These are phyloP conservation scores for Paelopatides confundens DNA, from an alignment of 53 echinoderm and acorn worm species.

Conservation along the genomic window DNA sequence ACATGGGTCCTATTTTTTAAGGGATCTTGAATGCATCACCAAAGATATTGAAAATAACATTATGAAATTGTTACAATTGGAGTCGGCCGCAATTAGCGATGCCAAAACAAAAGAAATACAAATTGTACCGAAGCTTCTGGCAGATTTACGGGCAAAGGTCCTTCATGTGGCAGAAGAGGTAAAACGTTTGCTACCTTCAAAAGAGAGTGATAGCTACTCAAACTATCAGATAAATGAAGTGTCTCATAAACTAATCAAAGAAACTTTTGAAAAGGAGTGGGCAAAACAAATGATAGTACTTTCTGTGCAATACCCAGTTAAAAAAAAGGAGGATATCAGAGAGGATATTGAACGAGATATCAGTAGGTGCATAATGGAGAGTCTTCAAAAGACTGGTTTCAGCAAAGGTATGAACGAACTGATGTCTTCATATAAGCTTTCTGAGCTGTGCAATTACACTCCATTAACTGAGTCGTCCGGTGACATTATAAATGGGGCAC, in stretches of 20 bases:
- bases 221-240: not conserved
- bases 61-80: not conserved
- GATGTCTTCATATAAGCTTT: not conserved
- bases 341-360: not conserved
- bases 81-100: not conserved
- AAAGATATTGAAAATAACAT: too few species aligned
- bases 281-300: not conserved
- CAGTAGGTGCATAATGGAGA: not conserved
- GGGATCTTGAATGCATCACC: too few species aligned
- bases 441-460: not conserved
- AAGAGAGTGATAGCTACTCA: not conserved
- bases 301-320: not conserved
- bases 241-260: not conserved
- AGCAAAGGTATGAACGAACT: not conserved
- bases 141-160: not conserved
- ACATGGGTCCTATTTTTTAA: too few species aligned
- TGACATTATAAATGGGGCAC: not conserved
- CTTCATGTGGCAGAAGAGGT: not conserved
- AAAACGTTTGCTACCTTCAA: not conserved
- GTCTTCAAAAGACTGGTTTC: too few species aligned
- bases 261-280: not conserved
- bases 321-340: not conserved
- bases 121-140: not conserved
- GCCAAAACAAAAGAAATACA: not conserved
- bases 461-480: too few species aligned